Percentiles rank a stretch among this genome's conserved stretches.
phyloP scores from a whole-genome alignment of 2,797 vertebrate genomes.

The Ctenopoma multispine region DNA sequence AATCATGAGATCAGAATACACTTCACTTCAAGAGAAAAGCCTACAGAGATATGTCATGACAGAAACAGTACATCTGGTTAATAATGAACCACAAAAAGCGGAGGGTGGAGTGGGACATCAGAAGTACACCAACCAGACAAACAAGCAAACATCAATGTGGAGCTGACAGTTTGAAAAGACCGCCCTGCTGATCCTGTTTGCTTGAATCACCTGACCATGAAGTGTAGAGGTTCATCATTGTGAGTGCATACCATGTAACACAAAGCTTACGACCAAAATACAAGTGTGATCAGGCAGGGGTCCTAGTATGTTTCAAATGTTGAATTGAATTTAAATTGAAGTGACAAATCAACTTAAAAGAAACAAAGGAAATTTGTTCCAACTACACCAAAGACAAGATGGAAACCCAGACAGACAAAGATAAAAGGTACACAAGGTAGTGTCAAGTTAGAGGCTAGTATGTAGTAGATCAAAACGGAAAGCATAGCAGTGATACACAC shows the following conservation, averaged over 20 bases:
- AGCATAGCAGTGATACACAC: neutral
- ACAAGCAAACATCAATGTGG: neutral
- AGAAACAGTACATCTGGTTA: slow-evolving; percentile 27
- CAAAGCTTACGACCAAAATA: neutral
- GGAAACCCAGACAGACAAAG: neutral
- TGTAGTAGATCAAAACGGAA: slow-evolving; percentile 19
- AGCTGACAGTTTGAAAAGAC: neutral
- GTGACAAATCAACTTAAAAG: neutral
- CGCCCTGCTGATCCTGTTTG: neutral
- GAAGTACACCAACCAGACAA: neutral
- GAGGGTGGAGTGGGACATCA: neutral
- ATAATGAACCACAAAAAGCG: slow-evolving; percentile 32
- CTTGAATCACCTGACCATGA: neutral
- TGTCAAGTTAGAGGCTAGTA: slow-evolving; percentile 1
- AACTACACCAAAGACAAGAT: neutral
- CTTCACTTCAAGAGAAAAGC: slow-evolving; percentile 1
- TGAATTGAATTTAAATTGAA: too few species aligned
- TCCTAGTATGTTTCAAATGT: neutral
- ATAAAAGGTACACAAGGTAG: slow-evolving; percentile 6
- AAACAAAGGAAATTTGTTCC: slow-evolving; percentile 2
- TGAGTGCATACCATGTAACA: neutral
- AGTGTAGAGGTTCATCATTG: too few species aligned
- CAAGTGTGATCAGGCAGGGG: neutral
- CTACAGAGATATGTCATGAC: slow-evolving; percentile 15
- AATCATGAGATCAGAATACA: slow-evolving; percentile 8